Evolutionary conservation across 1,140 invertebrate genomes (phyloP).

Genomic region (Anadara kagoshimensis): DNA sequence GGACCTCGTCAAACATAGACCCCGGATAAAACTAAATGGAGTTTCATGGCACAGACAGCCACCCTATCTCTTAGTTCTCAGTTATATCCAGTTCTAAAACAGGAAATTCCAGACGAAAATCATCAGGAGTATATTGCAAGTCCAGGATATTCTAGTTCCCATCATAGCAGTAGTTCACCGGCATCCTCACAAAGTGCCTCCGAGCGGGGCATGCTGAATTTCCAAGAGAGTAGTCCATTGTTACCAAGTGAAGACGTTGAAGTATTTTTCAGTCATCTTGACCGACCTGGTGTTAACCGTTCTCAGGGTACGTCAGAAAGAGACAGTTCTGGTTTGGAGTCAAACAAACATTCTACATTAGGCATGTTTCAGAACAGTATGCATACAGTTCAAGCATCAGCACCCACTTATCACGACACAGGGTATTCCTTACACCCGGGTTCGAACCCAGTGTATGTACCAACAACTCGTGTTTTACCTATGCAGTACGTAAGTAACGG

Average conservation of each 20-base stretch:
- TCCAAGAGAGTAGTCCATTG: slow-evolving; percentile 56
- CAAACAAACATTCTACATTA: slow-evolving; percentile 16
- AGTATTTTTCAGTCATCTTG: slow-evolving; percentile 63
- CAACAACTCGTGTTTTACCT: slow-evolving; percentile 64
- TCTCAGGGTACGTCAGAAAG: slow-evolving; percentile 23
- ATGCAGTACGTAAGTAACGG: slow-evolving; percentile 65
- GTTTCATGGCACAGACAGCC: slow-evolving; percentile 44
- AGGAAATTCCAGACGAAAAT: slow-evolving; percentile 26
- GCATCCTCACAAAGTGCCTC: too few species aligned
- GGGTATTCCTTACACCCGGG: slow-evolving; percentile 53
- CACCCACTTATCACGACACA: slow-evolving; percentile 48
- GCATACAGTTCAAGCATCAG: slow-evolving; percentile 49
- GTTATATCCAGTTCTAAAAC: slow-evolving; percentile 9
- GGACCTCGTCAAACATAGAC: too few species aligned
- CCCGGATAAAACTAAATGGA: slow-evolving; percentile 14
- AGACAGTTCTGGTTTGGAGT: slow-evolving; percentile 31
- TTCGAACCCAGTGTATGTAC: slow-evolving; percentile 69
- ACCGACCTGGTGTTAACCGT: slow-evolving; percentile 38
- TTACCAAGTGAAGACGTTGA: slow-evolving; percentile 66
- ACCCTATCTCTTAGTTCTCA: slow-evolving; percentile 30
- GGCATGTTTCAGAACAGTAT: slow-evolving; percentile 62
- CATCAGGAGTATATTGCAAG: slow-evolving; percentile 1
- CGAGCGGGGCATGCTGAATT: slow-evolving; percentile 56
- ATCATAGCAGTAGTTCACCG: slow-evolving; percentile 3
- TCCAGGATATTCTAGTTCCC: slow-evolving; percentile 3